Evolutionary conservation across 2,113 vertebrate genomes (phyloP).

Genomic region (Elaphurus davidianus): DNA sequence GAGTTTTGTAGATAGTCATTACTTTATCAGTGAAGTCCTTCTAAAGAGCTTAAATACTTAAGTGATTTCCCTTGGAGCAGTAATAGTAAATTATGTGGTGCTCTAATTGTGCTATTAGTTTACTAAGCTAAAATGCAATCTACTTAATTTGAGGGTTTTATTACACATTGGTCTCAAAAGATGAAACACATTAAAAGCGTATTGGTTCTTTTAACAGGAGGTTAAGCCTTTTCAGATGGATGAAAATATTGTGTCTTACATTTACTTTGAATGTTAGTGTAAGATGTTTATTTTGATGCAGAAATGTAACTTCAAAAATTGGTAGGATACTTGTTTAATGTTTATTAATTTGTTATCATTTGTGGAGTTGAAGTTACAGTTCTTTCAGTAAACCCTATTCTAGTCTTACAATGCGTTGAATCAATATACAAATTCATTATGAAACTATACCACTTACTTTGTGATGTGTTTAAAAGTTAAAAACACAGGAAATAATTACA

Average conservation of each 20-base stretch:
- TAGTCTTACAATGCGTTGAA: not conserved
- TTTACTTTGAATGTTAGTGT: not conserved
- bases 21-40: conserved; percentile 42
- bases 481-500: not conserved
- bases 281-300: conserved; percentile 16
- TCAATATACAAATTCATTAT: not conserved
- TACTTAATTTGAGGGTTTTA: conserved; percentile 74
- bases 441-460: not conserved
- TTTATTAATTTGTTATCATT: not conserved
- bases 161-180: conserved; percentile 65
- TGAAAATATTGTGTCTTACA: not conserved
- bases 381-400: conserved; percentile 13
- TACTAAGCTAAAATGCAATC: conserved; percentile 68
- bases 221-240: conserved; percentile 11
- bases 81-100: conserved; percentile 51
- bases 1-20: not conserved
- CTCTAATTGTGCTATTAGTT: conserved; percentile 72
- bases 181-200: conserved; percentile 59
- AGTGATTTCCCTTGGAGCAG: conserved; percentile 53
- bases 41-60: conserved; percentile 63
- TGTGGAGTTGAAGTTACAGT: not conserved
- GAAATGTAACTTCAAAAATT: not conserved
- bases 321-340: not conserved
- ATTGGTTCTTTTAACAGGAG: not conserved
- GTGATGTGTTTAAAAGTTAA: not conserved